Evolutionary conservation across 2,797 vertebrate species (phyloP).

Genomic region (Falco naumanni): DNA sequence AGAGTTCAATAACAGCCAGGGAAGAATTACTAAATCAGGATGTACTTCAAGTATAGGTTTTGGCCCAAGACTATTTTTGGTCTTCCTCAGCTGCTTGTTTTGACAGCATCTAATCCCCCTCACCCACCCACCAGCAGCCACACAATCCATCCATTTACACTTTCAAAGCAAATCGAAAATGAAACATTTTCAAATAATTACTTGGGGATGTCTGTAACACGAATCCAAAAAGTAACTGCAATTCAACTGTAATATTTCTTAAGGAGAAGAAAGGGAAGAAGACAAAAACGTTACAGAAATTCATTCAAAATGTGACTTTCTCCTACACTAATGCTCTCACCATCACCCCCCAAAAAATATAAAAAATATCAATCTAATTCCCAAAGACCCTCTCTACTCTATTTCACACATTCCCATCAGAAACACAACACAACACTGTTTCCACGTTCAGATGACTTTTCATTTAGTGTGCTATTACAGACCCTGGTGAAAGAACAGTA

Average conservation of each 20-base stretch:
- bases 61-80: slow-evolving; percentile 58
- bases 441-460: neutral
- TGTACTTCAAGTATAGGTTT: slow-evolving; percentile 49
- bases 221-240: slow-evolving; percentile 29
- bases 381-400: neutral
- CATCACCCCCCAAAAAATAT: neutral
- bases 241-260: neutral
- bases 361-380: neutral
- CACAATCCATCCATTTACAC: slow-evolving; percentile 44
- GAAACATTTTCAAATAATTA: slow-evolving; percentile 64
- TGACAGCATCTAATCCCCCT: slow-evolving; percentile 62
- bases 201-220: neutral
- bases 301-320: neutral
- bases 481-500: neutral
- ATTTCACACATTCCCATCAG: neutral
- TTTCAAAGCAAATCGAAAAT: slow-evolving; percentile 41
- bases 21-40: slow-evolving; percentile 50
- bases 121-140: slow-evolving; percentile 32
- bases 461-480: neutral
- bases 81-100: slow-evolving; percentile 63
- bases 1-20: slow-evolving; percentile 27
- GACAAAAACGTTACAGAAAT: neutral
- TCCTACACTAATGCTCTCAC: neutral
- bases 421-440: neutral
- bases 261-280: neutral